phyloP scores from a whole-genome alignment of 1,140 invertebrate genomes.

The Augochlora pura region DNA sequence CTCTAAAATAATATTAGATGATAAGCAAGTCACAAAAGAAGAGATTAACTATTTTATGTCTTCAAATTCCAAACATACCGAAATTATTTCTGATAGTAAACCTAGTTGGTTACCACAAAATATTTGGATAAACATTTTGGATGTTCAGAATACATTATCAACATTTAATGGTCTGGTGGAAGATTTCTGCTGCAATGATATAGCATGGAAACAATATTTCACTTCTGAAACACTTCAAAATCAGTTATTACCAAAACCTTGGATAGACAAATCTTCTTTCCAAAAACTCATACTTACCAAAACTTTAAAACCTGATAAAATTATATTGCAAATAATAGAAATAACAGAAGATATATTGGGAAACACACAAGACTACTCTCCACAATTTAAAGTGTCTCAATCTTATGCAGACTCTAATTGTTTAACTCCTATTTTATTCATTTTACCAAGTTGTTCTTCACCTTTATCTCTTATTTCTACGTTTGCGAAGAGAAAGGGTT shows the following conservation, averaged over 20 bases:
- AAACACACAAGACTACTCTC: slow-evolving; percentile 56
- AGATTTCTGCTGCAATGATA: slow-evolving; percentile 71
- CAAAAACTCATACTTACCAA: slow-evolving; percentile 83
- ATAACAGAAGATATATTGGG: slow-evolving; percentile 81
- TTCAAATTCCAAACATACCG: slow-evolving; percentile 73
- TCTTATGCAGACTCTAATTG: slow-evolving; percentile 84
- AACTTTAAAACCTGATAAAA: slow-evolving; percentile 83
- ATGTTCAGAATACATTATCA: slow-evolving; percentile 78
- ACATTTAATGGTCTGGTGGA: slow-evolving; percentile 77
- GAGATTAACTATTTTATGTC: slow-evolving; percentile 83
- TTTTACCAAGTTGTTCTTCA: slow-evolving; percentile 82
- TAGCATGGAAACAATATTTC: slow-evolving; percentile 82
- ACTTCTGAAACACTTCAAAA: slow-evolving; percentile 75
- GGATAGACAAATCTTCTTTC: slow-evolving; percentile 81
- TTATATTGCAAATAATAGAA: slow-evolving; percentile 67
- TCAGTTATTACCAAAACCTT: slow-evolving; percentile 76
- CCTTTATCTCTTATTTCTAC: slow-evolving; percentile 81
- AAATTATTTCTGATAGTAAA: slow-evolving; percentile 75
- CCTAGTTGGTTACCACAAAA: slow-evolving; percentile 83
- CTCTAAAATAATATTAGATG: slow-evolving; percentile 76
- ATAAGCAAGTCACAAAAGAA: slow-evolving; percentile 80
- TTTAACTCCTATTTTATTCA: slow-evolving; percentile 84
- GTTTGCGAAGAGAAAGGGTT: slow-evolving; percentile 83
- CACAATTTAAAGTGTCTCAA: slow-evolving; percentile 78
- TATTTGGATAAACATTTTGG: slow-evolving; percentile 83